Evolutionary conservation across 2,113 vertebrate genomes (phyloP).

Genomic region (Lophura nycthemera): DNA sequence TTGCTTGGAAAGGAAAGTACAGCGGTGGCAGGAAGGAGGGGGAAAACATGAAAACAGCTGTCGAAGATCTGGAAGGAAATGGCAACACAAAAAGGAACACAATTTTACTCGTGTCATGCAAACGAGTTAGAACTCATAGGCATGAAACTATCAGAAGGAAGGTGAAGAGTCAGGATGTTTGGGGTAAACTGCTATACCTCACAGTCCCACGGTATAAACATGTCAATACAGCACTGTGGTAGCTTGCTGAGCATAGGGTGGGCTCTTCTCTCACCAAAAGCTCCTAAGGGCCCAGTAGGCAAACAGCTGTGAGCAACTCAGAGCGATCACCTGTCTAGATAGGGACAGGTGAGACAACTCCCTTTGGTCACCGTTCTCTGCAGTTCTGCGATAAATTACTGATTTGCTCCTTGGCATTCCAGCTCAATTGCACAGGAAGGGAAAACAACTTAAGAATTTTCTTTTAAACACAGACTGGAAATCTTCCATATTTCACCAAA

Average conservation of each 20-base stretch:
- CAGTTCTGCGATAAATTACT: not conserved
- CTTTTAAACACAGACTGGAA: not conserved
- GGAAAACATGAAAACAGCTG: not conserved
- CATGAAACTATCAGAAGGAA: not conserved
- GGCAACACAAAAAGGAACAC: not conserved
- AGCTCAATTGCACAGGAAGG: not conserved
- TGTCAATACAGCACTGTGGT: not conserved
- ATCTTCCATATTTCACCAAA: not conserved
- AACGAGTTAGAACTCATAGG: not conserved
- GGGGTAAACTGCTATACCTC: not conserved
- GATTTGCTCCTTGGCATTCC: not conserved
- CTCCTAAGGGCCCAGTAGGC: constrained; percentile 36
- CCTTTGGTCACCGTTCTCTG: not conserved
- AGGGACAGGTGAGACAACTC: not conserved
- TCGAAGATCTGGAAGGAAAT: not conserved
- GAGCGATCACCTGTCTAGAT: constrained; percentile 46
- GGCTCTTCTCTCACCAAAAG: constrained; percentile 27
- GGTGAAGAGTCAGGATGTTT: not conserved
- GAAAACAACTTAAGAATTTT: not conserved
- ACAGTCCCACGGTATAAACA: not conserved
- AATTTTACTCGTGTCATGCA: rapidly evolving
- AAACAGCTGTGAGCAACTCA: constrained; percentile 59
- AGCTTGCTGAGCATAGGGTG: constrained; percentile 14
- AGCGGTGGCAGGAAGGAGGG: not conserved
- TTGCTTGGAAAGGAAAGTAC: not conserved